A percentile compares a stretch with the other conserved stretches of the same genome.
Evolutionary conservation across 2,113 vertebrate genomes (phyloP).

Genomic region (Sciurus niger): DNA sequence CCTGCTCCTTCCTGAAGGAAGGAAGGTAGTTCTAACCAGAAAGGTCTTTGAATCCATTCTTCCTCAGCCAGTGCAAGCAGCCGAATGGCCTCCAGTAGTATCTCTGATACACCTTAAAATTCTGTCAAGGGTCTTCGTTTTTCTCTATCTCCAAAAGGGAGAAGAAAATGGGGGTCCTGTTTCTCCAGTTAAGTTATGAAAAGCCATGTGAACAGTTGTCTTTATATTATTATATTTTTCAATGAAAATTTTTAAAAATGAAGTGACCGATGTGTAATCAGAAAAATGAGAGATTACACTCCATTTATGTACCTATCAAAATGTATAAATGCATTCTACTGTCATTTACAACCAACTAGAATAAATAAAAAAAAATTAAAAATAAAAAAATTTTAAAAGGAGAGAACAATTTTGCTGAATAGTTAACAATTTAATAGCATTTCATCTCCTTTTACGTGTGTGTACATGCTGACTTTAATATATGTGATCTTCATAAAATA

Average conservation of each 20-base stretch:
- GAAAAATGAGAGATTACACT: too few relatives aligned
- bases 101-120: background rate
- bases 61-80: background rate
- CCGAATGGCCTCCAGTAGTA: background rate
- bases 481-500: slow-evolving; percentile 49
- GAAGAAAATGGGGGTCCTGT: background rate
- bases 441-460: background rate
- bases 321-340: too few relatives aligned
- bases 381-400: background rate
- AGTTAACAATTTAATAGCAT: background rate
- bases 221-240: background rate
- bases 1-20: background rate
- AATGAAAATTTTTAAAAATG: background rate
- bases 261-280: background rate
- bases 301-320: too few relatives aligned
- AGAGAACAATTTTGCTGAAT: slow-evolving; percentile 1
- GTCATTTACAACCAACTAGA: too few relatives aligned
- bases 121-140: background rate
- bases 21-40: background rate
- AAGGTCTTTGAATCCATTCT: background rate
- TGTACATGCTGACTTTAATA: background rate
- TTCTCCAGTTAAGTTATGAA: background rate
- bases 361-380: too few relatives aligned
- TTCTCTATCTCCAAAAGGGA: background rate
- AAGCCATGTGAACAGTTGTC: background rate